phyloP scores from a whole-genome alignment of 2,888 invertebrate genomes.

The Eupithecia subumbrata region DNA sequence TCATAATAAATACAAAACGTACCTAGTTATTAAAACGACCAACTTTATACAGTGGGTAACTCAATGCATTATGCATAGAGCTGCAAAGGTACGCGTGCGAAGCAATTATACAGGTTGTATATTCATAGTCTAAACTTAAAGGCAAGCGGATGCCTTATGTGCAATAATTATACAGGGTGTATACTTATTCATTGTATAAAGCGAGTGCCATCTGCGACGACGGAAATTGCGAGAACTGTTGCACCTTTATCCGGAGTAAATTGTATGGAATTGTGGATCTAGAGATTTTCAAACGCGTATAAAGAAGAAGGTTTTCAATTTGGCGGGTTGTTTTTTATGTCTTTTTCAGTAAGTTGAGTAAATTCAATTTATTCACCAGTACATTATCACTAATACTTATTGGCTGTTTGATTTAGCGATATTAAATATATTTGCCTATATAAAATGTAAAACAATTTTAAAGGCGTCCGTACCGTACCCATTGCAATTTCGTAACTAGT shows the following conservation, averaged over 20 bases:
- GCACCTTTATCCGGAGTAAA: constrained; percentile 4
- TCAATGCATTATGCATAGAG: constrained; percentile 8
- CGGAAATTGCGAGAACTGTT: constrained; percentile 15
- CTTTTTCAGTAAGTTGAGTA: too few relatives aligned
- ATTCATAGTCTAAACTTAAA: constrained; percentile 13
- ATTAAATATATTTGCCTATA: too few relatives aligned
- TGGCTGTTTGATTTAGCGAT: too few relatives aligned
- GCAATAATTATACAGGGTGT: constrained; percentile 5
- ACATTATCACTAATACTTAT: too few relatives aligned
- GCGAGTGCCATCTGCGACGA: constrained; percentile 10
- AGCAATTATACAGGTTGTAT: constrained; percentile 9
- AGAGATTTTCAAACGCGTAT: neutral
- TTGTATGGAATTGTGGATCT: neutral
- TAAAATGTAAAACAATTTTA: neutral
- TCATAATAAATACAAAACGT: neutral
- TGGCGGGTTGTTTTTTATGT: neutral
- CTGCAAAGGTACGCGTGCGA: constrained; percentile 13
- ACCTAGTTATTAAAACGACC: constrained; percentile 7
- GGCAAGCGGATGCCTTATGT: constrained; percentile 6
- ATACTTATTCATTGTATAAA: constrained; percentile 11
- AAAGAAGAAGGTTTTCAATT: neutral
- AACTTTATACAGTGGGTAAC: constrained; percentile 1
- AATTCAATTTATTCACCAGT: too few relatives aligned
- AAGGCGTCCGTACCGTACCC: neutral
- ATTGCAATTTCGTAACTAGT: too few relatives aligned